Evolutionary conservation across 2,797 vertebrate species (phyloP), one percentile per base, ranked within the genome.

Genomic region (Aldrovandia affinis): DNA sequence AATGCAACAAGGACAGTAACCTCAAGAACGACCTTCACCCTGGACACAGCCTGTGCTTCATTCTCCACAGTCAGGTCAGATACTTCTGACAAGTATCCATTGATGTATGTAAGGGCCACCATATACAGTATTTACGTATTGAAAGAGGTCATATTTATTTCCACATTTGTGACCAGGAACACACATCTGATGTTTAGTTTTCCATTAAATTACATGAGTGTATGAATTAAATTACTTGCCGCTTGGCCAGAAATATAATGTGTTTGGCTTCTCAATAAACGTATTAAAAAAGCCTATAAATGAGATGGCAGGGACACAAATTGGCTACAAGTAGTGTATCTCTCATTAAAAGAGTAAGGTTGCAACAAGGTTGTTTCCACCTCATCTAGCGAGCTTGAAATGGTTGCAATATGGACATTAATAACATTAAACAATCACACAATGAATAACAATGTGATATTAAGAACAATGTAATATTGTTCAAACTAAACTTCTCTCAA

Each of bases 1-100:
- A 84, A 88, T 68, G 84, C 7, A 59, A 59, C 10, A 86, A 4
- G 36, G 50, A 73, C 28, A 20, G 4, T 22, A 47, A 20, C n/a
- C 22, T n/a, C 39, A 22, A 77, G 0, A 42, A 73, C 28, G 36
- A 68, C 15, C 63, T 6, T 6, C 68, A 73, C 68, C 20, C 33
- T 73, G 5, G 15, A 9, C 18, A 73, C 18, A 50, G 12, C 33
- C 14, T 22, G 33, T 15, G 65, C 36, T 33, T 70, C 36, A 6
- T n/a, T 33, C 9, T 15, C 30, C 65, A 70, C 65, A 70, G 30
- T 22, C 18, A 36, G 15, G 68, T 73, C 68, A 73, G 36, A 22
- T 42, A 4, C 15, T 39, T 73, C 68, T 6, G 14, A 73, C 0
- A 73, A 20, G 33, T 14, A 73, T 61, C 20, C 1, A 61, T 63